phyloP scores from a whole-genome alignment of 1,140 invertebrate species.

The Zaprionus vittiger region DNA sequence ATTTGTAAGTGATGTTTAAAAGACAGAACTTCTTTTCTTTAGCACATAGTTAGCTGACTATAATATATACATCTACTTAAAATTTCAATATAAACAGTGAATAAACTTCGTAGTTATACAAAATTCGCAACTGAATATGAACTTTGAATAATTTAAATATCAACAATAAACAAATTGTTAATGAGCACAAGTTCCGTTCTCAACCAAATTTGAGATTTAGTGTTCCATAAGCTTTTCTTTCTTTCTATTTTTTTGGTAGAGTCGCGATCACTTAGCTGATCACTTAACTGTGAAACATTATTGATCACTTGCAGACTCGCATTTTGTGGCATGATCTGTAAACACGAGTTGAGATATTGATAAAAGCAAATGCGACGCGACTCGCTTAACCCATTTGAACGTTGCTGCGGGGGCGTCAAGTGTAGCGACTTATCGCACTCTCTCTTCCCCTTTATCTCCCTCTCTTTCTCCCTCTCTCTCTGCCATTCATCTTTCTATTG shows the following conservation, averaged over 20 bases:
- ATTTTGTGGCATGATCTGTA: conserved; percentile 28
- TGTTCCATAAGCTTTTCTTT: neutral
- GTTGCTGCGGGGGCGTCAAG: conserved; percentile 49
- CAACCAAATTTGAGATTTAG: neutral
- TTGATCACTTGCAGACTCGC: conserved; percentile 15
- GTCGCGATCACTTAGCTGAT: neutral
- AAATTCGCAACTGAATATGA: too few relatives aligned
- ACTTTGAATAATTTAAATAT: too few relatives aligned
- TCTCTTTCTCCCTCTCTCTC: neutral
- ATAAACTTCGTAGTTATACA: too few relatives aligned
- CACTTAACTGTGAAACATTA: neutral
- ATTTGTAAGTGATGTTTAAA: too few relatives aligned
- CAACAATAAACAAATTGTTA: too few relatives aligned
- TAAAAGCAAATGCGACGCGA: conserved; percentile 12
- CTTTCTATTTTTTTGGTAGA: neutral
- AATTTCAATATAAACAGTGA: too few relatives aligned
- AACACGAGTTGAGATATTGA: conserved; percentile 21
- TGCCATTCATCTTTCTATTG: conserved; percentile 19
- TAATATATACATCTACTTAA: too few relatives aligned
- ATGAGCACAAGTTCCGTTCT: too few relatives aligned
- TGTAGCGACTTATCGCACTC: conserved; percentile 11
- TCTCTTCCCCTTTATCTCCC: conserved; percentile 1
- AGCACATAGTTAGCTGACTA: too few relatives aligned
- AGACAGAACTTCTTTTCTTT: too few relatives aligned
- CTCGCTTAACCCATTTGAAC: conserved; percentile 41